Evolutionary conservation across 2,888 invertebrate genomes (phyloP).

Genomic region (Drosophila subquinaria): DNA sequence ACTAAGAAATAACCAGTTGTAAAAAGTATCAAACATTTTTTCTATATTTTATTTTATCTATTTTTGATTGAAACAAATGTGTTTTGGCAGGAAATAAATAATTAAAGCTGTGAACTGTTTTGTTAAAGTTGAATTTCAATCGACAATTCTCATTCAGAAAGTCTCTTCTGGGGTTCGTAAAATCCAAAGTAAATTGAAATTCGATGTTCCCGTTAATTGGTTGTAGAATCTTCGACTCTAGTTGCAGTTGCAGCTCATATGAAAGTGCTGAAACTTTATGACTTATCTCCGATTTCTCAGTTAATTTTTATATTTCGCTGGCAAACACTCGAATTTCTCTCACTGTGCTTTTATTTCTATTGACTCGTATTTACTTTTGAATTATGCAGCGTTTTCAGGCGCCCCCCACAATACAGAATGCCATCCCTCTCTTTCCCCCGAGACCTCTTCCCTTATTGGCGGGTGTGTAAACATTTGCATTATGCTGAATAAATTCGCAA

Average conservation of each 20-base stretch:
- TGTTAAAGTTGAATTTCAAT: no score
- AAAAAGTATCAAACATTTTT: not conserved
- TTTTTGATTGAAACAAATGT: no score
- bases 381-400: constrained; percentile 60
- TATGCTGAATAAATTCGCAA: constrained; percentile 55
- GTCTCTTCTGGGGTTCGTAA: not conserved
- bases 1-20: not conserved
- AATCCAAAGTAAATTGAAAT: constrained; percentile 1
- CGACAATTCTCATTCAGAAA: not conserved
- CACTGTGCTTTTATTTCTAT: constrained; percentile 39
- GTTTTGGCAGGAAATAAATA: no score
- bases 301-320: constrained; percentile 6
- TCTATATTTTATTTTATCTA: not conserved
- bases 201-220: not conserved
- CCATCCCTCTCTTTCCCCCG: not conserved
- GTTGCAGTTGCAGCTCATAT: not conserved
- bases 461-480: constrained; percentile 65
- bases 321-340: constrained; percentile 21
- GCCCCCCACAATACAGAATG: not conserved
- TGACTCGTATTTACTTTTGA: constrained; percentile 61
- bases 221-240: not conserved
- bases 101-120: no score
- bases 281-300: not conserved
- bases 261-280: constrained; percentile 5
- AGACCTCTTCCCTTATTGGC: not conserved